Base-by-base conservation (phyloP, 2,113 vertebrate genomes). In the Saguinus midas region DNA sequence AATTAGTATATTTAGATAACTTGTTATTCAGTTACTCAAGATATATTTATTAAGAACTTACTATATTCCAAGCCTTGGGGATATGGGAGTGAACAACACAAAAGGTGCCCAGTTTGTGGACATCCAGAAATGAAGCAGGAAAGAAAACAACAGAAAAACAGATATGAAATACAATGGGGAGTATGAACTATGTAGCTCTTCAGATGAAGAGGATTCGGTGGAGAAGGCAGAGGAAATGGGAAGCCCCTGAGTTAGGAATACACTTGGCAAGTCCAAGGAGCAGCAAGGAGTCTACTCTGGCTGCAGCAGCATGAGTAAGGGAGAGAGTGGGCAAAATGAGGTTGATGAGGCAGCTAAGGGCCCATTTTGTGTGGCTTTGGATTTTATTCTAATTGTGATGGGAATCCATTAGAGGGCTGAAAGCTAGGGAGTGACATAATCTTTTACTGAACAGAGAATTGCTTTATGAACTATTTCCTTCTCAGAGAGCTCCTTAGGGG, bases 381-480 rank as follows among this genome's bases (percentile, higher is more conserved):
- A 66, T 92, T 93, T 89, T 80, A 87, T 96, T 91, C 92, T 95
- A 66, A 93, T 58, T 84, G 80, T 83, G 57, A 72, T 90, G 76
- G 90, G 95, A 96, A 96, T 93, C 95, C 81, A 95, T 97, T 93
- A 95, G 93, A 95, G 25, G 17, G 87, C 87, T 95, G 92, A 87
- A 92, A 95, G 92, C 76, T 35, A 43, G 25, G 35, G 83, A 64
- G 70, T 84, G 91, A 95, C 79, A 80, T 81, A 89, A 93, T 96
- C 37, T 96, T 90, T 94, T 90, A 58, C 50, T 78, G 75, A 37
- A 64, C 23, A 78, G 64, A 85, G 86, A 94, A 87, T 87, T 93
- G 86, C 50, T 93, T 95, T 91, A 75, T 72, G 94, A 94, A 91
- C 73, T 55, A 11, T 84, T 97, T 93, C 55, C 72, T 96, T 87